These are phyloP conservation scores for Drosophila rhopaloa DNA, from an alignment of 1,140 invertebrate genomes.

Conservation along the genomic window DNA sequence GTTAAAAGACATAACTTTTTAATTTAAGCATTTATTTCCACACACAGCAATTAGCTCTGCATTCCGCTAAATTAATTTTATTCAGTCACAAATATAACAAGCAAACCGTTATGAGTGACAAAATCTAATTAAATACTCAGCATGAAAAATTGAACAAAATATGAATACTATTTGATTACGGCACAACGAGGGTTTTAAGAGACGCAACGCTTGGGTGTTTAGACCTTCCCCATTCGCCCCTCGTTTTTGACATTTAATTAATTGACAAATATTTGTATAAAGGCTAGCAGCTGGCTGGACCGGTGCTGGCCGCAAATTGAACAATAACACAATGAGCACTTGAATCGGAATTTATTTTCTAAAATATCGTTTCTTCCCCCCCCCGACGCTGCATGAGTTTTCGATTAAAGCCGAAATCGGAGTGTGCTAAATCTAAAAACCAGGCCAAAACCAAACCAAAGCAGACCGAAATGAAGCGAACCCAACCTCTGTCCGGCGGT, in stretches of 20 bases:
- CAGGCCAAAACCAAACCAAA: conserved; percentile 24
- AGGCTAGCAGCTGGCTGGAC: conserved; percentile 35
- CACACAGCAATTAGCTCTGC: conserved; percentile 1
- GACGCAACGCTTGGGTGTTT: conserved; percentile 35
- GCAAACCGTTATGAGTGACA: conserved; percentile 14
- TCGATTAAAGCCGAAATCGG: conserved; percentile 46
- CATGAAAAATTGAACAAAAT: conserved; percentile 2
- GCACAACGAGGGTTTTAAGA: conserved; percentile 9
- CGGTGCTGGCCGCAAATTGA: conserved; percentile 46
- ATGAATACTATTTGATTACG: conserved; percentile 31
- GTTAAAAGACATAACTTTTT: conserved; percentile 4
- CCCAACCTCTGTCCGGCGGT: conserved; percentile 39
- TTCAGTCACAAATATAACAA: conserved; percentile 8
- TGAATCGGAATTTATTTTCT: conserved; percentile 54
- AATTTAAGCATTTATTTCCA: conserved; percentile 1
- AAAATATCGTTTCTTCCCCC: conserved; percentile 43
- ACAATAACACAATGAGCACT: conserved; percentile 55
- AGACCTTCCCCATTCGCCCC: conserved; percentile 1
- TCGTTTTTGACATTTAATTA: conserved; percentile 44
- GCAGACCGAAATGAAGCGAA: conserved; percentile 1
- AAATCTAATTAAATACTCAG: conserved; percentile 33
- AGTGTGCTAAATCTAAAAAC: conserved; percentile 42
- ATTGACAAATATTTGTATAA: conserved; percentile 70
- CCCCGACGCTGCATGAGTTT: conserved; percentile 33
- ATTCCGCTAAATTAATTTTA: conserved; percentile 15